Evolutionary conservation across 1,140 invertebrate genomes (phyloP).

Genomic region (Drosophila leontia): DNA sequence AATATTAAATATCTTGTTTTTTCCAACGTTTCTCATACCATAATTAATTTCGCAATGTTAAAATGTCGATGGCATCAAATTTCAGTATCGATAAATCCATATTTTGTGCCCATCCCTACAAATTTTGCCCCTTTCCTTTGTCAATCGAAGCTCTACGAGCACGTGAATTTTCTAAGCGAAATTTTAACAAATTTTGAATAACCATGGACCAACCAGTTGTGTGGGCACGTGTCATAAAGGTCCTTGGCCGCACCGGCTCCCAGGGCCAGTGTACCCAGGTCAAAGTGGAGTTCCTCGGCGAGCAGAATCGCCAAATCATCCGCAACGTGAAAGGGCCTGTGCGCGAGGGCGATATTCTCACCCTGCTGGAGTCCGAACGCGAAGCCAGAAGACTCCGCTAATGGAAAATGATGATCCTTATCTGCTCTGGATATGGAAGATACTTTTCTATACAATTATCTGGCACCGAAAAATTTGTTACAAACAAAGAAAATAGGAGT

Average conservation of each 20-base stretch:
- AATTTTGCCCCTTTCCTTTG: neutral
- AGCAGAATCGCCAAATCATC: slow-evolving; percentile 99
- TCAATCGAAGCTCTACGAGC: slow-evolving; percentile 69
- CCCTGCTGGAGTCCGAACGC: slow-evolving; percentile 98
- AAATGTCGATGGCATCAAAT: neutral
- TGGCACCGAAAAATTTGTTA: neutral
- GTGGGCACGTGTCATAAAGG: slow-evolving; percentile 95
- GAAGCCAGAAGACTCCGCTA: slow-evolving; percentile 98
- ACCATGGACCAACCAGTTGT: slow-evolving; percentile 94
- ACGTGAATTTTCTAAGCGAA: slow-evolving; percentile 72
- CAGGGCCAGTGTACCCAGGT: slow-evolving; percentile 99
- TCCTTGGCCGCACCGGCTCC: slow-evolving; percentile 98
- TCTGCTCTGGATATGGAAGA: slow-evolving; percentile 34
- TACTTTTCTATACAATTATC: slow-evolving; percentile 1
- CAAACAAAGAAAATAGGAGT: slow-evolving; percentile 5
- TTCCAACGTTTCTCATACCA: too few relatives aligned
- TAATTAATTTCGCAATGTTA: neutral
- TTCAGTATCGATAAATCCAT: neutral
- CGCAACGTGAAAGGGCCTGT: slow-evolving; percentile 99
- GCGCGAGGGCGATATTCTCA: slow-evolving; percentile 99
- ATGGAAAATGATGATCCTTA: slow-evolving; percentile 37
- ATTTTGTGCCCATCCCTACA: too few relatives aligned
- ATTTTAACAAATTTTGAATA: slow-evolving; percentile 52
- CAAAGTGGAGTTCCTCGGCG: slow-evolving; percentile 99
- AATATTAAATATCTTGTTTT: too few relatives aligned